phyloP scores from a whole-genome alignment of 2,797 vertebrate species.

The Sebastes steindachneri region DNA sequence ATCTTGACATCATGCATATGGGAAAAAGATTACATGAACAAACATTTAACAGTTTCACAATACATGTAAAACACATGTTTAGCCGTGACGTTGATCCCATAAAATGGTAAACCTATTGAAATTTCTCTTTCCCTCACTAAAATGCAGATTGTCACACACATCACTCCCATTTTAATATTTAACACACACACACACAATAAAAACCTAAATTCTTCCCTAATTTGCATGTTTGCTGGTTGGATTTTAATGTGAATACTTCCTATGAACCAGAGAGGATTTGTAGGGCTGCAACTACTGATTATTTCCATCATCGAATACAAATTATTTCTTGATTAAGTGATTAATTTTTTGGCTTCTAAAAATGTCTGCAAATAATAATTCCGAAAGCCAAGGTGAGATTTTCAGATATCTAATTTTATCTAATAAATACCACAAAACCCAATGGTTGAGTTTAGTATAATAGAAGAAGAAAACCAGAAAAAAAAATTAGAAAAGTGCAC shows the following conservation, averaged over 20 bases:
- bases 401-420: not conserved
- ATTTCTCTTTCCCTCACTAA: not conserved
- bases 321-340: not conserved
- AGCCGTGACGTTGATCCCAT: not conserved
- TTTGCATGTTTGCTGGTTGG: not conserved
- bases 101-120: not conserved
- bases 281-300: not conserved
- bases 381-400: not conserved
- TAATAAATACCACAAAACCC: not conserved
- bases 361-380: not conserved
- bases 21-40: not conserved
- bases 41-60: conserved; percentile 14
- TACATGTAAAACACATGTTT: not conserved
- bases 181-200: not conserved
- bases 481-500: not conserved
- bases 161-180: not conserved
- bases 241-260: not conserved
- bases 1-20: not conserved
- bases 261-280: not conserved
- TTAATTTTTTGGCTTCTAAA: not conserved
- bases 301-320: not conserved
- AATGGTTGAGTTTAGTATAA: not conserved
- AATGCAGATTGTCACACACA: not conserved
- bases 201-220: not conserved
- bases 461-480: not conserved